phyloP scores from a whole-genome alignment of 1,140 invertebrate species.

The Fragariocoptes setiger region DNA sequence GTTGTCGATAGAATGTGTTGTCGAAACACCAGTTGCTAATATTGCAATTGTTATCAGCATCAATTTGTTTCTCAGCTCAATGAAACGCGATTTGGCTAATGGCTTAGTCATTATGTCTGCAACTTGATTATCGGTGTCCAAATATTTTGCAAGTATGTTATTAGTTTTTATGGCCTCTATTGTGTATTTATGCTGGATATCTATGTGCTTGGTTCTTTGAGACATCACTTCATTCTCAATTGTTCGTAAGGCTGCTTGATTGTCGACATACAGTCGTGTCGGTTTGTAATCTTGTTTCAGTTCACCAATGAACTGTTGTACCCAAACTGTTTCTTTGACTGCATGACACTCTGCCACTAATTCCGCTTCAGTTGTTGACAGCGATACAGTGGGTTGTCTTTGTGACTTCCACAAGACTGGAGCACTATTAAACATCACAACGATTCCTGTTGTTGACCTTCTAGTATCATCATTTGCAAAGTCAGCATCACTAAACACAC shows the following conservation, averaged over 20 bases:
- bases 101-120: conserved; percentile 3
- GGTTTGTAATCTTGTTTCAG: background rate
- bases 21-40: background rate
- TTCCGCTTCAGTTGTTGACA: conserved; percentile 18
- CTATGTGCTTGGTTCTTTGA: conserved; percentile 17
- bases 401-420: conserved; percentile 15
- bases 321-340: conserved; percentile 15
- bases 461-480: conserved; percentile 13
- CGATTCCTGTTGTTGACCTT: conserved; percentile 14
- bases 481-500: conserved; percentile 16
- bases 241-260: conserved; percentile 15
- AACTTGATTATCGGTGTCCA: background rate
- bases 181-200: conserved; percentile 15
- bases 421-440: conserved; percentile 11
- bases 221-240: conserved; percentile 11
- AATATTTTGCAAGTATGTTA: conserved; percentile 2
- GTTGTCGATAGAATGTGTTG: background rate
- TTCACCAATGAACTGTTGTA: conserved; percentile 11
- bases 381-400: conserved; percentile 15
- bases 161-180: conserved; percentile 4
- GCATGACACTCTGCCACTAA: conserved; percentile 17
- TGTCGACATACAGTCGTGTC: conserved; percentile 11
- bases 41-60: background rate
- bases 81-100: background rate
- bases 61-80: background rate